phyloP scores from a whole-genome alignment of 2,888 invertebrate species.

The Noctuana brunneofusca region DNA sequence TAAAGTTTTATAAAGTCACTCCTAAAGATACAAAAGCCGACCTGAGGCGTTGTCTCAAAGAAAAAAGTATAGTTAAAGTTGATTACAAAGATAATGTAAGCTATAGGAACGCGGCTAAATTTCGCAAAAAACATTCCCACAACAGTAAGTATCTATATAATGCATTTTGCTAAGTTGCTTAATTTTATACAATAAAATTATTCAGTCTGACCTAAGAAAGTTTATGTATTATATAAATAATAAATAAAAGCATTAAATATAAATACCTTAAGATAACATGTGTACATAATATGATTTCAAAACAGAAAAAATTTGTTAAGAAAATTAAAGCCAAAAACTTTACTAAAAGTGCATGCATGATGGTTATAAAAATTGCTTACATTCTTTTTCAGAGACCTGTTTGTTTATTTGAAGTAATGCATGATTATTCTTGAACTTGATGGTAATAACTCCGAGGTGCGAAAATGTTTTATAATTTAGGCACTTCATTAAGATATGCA shows the following conservation, averaged over 20 bases:
- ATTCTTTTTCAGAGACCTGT: constrained; percentile 34
- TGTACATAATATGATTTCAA: no score
- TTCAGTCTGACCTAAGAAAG: no score
- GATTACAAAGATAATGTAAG: constrained; percentile 94
- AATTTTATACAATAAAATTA: no score
- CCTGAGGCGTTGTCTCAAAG: constrained; percentile 88
- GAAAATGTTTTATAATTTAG: constrained; percentile 10
- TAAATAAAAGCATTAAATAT: neutral
- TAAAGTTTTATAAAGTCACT: no score
- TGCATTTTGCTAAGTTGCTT: no score
- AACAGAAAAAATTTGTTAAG: no score
- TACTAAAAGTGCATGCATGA: constrained; percentile 8
- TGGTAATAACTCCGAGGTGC: constrained; percentile 28
- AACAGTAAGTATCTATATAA: constrained; percentile 64
- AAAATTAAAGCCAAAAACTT: neutral
- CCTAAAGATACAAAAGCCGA: constrained; percentile 87
- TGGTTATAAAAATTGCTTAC: constrained; percentile 15
- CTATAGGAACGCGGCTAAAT: constrained; percentile 91
- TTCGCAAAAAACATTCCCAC: constrained; percentile 73
- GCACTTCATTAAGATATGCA: constrained; percentile 5
- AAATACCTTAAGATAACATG: no score
- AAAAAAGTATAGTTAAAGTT: constrained; percentile 90
- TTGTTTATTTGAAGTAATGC: constrained; percentile 36
- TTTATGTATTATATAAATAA: no score
- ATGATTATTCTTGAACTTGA: constrained; percentile 34